Base-by-base conservation (phyloP, 2,888 invertebrate species). In the Macrosoma leucophasiata region DNA sequence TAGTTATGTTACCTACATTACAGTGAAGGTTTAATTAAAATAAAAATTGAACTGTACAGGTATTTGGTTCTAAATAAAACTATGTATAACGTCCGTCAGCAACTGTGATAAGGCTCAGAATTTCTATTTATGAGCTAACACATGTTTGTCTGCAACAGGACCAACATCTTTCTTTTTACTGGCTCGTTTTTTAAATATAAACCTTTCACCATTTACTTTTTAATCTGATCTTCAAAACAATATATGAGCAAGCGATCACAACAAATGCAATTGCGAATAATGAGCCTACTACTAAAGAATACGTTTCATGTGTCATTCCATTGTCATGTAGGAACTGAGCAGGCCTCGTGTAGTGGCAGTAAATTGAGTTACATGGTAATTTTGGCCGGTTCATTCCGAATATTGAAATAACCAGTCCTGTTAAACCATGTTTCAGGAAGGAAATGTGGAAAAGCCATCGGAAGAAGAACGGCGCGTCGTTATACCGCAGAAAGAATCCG, bases 391-490 rank as follows among this genome's bases (percentile, higher is more conserved):
- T 88, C 67, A 92, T 91, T 4, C 96, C 96, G 48, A 95, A 95
- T 41, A 96, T 89, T 1, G 95, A 88, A 18, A 93, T 77, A 47
- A 94, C 88, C 1, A 93, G 85, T 3, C 95, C 96, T 48, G 95
- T 95, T 31, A 96, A 88, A 1, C 94, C 93, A 55, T 97, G 96
- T 53, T 95, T 95, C 18, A 96, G 82, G 68, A 95, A 97, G 0
- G 96, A 96, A 17, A 91, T 73, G 62, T 96, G 92, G 55, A 96
- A 95, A 15, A 97, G 53, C 95, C 96, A 97, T 25, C 89, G 89
- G 45, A 95, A 78, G 55, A 89, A 89, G 0, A 75, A 70, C 5
- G 95, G 95, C 2, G 95, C 92, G 52, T 96, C 94, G 51, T 87
- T 88, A 52, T 93, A 87, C 55, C 91, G 92, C 1, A 97, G 89